Conservation (phyloP, 1,140 invertebrate species). For the Drosophila asahinai region DNA sequence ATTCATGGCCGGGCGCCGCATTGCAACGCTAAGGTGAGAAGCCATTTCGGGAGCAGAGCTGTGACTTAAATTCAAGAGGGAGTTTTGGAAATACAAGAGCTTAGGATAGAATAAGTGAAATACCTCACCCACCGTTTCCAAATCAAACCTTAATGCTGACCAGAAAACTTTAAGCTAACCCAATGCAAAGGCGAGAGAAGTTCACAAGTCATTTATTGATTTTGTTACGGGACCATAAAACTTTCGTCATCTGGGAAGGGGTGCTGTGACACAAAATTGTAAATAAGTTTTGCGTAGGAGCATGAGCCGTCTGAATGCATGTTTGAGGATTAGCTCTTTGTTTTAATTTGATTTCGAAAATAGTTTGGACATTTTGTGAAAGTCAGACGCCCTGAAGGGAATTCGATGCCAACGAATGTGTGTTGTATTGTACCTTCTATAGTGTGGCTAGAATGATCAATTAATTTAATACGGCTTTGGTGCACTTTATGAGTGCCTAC, state of each 20-base stretch:
- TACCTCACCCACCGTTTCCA: neutral
- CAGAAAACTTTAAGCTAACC: constrained; percentile 33
- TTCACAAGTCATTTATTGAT: constrained; percentile 69
- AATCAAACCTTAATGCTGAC: neutral
- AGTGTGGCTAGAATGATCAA: neutral
- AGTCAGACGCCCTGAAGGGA: neutral
- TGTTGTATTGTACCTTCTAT: neutral
- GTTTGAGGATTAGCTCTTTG: constrained; percentile 47
- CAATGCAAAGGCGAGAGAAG: constrained; percentile 27
- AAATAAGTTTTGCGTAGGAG: constrained; percentile 1
- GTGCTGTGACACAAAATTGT: neutral
- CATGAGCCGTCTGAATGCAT: constrained; percentile 43
- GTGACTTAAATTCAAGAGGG: constrained; percentile 1
- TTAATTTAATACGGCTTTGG: neutral
- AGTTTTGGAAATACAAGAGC: neutral
- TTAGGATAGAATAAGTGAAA: neutral
- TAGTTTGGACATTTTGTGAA: constrained; percentile 35
- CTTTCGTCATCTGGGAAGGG: constrained; percentile 36
- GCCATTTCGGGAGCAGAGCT: constrained; percentile 9
- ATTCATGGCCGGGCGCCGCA: constrained; percentile 65
- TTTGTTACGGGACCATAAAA: constrained; percentile 48
- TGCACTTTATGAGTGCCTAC: neutral
- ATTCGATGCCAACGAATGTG: neutral
- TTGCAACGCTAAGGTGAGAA: constrained; percentile 39
- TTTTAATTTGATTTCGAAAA: constrained; percentile 72